Evolutionary conservation across 1,140 invertebrate species (phyloP).

Genomic region (Drusus annulatus): DNA sequence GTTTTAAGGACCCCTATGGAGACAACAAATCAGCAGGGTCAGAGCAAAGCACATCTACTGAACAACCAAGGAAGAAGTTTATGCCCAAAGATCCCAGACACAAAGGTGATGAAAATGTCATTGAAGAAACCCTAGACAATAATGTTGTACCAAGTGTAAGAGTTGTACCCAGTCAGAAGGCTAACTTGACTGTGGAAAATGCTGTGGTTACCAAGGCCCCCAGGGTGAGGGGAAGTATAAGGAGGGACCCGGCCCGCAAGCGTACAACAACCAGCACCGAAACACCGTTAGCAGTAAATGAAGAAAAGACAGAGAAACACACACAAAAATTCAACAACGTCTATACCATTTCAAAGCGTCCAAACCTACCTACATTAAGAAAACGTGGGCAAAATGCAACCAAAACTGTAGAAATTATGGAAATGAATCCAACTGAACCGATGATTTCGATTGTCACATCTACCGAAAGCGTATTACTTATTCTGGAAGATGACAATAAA

Average conservation of each 20-base stretch:
- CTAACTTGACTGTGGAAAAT: conserved; percentile 36
- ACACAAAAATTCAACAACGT: conserved; percentile 46
- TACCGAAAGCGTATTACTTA: not conserved
- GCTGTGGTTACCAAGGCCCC: conserved; percentile 45
- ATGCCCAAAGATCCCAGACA: conserved; percentile 69
- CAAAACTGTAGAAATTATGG: conserved; percentile 62
- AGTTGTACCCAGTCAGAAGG: conserved; percentile 8
- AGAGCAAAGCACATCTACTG: conserved; percentile 66
- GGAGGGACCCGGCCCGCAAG: conserved; percentile 59
- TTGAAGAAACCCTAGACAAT: conserved; percentile 58
- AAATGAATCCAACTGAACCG: conserved; percentile 58
- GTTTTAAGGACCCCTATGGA: conserved; percentile 62
- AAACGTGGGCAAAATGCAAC: conserved; percentile 48
- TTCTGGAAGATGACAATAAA: conserved; percentile 60
- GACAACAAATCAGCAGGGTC: conserved; percentile 47
- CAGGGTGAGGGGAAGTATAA: conserved; percentile 45
- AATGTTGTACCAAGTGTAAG: conserved; percentile 16
- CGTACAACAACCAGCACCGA: conserved; percentile 50
- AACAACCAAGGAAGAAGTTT: conserved; percentile 65
- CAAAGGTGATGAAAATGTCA: conserved; percentile 60
- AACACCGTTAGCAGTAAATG: conserved; percentile 50
- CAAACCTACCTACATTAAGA: conserved; percentile 31
- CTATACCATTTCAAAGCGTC: conserved; percentile 54
- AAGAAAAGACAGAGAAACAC: conserved; percentile 24
- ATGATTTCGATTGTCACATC: not conserved